Percentiles rank a stretch among this genome's conserved stretches.
These are phyloP conservation scores for Paedocypris micromegethes DNA, from an alignment of 2,797 vertebrate genomes.

Conservation along the genomic window DNA sequence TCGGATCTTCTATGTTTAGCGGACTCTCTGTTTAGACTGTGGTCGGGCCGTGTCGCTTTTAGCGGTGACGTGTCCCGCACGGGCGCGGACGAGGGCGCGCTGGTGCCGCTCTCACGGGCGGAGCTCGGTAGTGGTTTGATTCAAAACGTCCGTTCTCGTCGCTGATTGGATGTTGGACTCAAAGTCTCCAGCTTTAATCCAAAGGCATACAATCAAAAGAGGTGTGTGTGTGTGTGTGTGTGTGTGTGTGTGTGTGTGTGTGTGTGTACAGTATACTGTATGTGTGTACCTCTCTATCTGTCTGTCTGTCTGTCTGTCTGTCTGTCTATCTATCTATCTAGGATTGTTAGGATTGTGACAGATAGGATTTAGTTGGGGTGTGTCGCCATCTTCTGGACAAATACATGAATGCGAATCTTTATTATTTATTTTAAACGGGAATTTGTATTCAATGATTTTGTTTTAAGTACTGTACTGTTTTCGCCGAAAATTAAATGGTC, in stretches of 20 bases:
- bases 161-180: constrained; percentile 11
- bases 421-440: no score
- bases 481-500: no score
- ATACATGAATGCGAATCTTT: no score
- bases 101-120: constrained; percentile 41
- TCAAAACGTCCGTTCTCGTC: constrained; percentile 39
- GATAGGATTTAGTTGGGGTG: no score
- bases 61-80: constrained; percentile 52
- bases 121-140: constrained; percentile 48
- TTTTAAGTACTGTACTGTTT: no score
- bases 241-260: neutral
- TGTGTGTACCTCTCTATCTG: neutral
- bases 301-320: neutral
- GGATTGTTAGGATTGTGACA: no score
- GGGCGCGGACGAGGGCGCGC: constrained; percentile 53
- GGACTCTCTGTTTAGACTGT: constrained; percentile 48
- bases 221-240: no score
- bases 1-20: constrained; percentile 57
- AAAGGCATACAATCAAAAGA: no score
- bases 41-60: constrained; percentile 51
- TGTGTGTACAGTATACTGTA: neutral
- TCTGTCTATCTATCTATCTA: neutral
- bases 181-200: neutral
- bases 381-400: no score
- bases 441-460: no score